Conservation (phyloP, 2,888 invertebrate genomes). For the Tenthredo amoena region DNA sequence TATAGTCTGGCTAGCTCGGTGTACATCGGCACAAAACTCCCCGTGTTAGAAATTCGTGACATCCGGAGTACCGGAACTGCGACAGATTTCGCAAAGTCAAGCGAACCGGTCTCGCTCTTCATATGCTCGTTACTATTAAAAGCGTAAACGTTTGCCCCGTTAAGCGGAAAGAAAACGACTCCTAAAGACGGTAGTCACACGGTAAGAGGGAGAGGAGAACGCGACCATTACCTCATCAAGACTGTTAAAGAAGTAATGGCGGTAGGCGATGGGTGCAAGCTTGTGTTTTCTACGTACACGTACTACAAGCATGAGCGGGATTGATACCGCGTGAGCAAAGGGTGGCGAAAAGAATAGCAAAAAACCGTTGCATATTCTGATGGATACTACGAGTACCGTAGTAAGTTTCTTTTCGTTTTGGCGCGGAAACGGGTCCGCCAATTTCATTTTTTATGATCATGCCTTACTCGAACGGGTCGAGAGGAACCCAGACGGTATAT, state of each 20-base stretch:
- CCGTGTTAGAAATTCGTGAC: background rate
- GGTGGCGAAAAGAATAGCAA: background rate
- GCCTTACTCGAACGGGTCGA: background rate
- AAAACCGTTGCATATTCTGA: background rate
- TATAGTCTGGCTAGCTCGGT: background rate
- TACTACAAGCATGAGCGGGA: background rate
- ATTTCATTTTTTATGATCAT: background rate
- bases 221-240: slow-evolving; percentile 72
- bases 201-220: background rate
- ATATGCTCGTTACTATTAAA: background rate
- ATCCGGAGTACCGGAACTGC: background rate
- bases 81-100: background rate
- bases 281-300: background rate
- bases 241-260: slow-evolving; percentile 71
- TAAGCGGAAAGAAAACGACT: slow-evolving; percentile 67
- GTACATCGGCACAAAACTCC: background rate
- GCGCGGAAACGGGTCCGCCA: background rate
- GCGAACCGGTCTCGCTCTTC: background rate
- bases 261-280: slow-evolving; percentile 12
- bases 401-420: background rate
- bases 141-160: background rate
- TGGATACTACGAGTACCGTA: background rate
- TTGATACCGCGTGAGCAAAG: background rate
- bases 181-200: slow-evolving; percentile 70
- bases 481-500: background rate